Base-by-base conservation (phyloP, 2,113 vertebrate species). In the Zingel zingel region DNA sequence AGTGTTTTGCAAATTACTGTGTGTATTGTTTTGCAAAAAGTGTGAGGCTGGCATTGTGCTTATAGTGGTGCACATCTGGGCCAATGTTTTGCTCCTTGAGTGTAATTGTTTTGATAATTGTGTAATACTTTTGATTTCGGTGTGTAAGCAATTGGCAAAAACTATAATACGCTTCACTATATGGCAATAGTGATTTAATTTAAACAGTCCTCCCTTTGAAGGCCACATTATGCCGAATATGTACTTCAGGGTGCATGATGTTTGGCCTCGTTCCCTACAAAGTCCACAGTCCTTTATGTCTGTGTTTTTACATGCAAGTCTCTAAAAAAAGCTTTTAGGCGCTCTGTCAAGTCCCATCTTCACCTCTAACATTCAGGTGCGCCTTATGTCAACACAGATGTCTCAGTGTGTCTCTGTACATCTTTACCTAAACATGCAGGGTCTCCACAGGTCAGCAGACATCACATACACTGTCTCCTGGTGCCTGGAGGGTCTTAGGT, bases 401-500 rank as follows among this genome's bases (percentile, higher is more conserved):
- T 89, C 73, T 86, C 85, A 47, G 23, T 47, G 74, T 78, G 70
- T 91, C 48, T 66, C 74, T 72, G 68, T 50, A 58, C 63, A 80
- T 83, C 84, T 83, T 75, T 69, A 87, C 73, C 74, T 79, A 71
- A 75, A 88, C 74, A 90, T 56, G 73, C 81, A 67, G 45, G 53
- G 79, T 81, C 79, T 82, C 71, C 67, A 82, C 66, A 65, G 86
- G 86, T 92, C 89, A 91, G 80, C 89, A 89, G 58, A 77, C 81
- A 84, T 85, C 86, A 78, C 63, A 72, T 47, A 51, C 0, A 1
- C 75, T 87, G 89, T 89, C 89, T 85, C 69, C 53, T 61, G 51
- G 48, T 77, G 82, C 86, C 93, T 81, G 69, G 21, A 82, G 89
- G 85, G 65, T 74, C 79, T 77, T 83, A 91, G 92, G 86, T 92